Base-by-base conservation (phyloP, 1,140 invertebrate species). In the Melipona quadrifasciata region DNA sequence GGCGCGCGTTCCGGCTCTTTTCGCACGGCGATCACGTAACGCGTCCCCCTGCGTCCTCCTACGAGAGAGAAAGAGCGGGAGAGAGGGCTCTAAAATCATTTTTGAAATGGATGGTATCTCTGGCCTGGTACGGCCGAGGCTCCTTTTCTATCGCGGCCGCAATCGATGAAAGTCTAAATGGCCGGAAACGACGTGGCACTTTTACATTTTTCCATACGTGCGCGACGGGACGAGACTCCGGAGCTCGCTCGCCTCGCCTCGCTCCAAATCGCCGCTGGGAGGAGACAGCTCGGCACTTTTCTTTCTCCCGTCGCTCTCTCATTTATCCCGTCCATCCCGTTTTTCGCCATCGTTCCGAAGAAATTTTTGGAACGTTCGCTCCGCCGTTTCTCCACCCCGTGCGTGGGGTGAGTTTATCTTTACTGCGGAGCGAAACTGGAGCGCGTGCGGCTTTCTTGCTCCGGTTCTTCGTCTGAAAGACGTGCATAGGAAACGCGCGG, bases 31-130 rank as follows among this genome's bases (percentile, higher is more conserved):
- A 87, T 91, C 91, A 90, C 90, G 90, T 91, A 89, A 4, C 8
- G 8, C 84, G 77, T 24, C 47, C 55, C 67, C 55, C 16, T 57
- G n/a, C n/a, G n/a, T n/a, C n/a, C n/a, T n/a, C n/a, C n/a, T n/a
- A n/a, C n/a, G n/a, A n/a, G 19, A 8, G 65, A 64, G 51, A 39
- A 75, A 19, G 79, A 86, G 58, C 67, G 74, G 81, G 82, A 86
- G 6, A 39, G 39, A 19, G 19, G 77, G 88, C 79, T 90, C 82
- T 85, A 88, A 90, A 91, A 92, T 92, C 88, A 91, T 91, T 91
- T 91, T 91, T 80, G 76, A 86, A 91, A 90, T 89, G 85, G 79
- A 91, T 89, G 87, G 82, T 89, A 88, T 89, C 86, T 89, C 78
- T 51, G 58, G 55, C 34, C 57, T 68, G 24, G 67, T 6, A n/a